Evolutionary conservation across 2,797 vertebrate genomes (phyloP), one percentile per base, ranked within the genome.

Genomic region (Anolis apletophallus): DNA sequence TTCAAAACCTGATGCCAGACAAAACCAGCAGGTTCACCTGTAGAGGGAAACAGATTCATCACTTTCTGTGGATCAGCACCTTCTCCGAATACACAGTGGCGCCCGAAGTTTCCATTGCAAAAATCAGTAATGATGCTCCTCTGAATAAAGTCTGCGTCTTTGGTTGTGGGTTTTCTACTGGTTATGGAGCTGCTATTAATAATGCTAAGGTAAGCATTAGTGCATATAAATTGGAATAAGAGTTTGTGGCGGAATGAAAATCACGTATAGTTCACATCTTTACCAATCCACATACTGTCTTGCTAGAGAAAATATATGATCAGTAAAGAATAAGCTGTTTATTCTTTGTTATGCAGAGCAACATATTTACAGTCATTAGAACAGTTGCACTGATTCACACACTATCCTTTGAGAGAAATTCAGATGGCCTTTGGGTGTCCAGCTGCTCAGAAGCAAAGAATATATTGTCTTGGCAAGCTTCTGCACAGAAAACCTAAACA

Each of bases 11-110:
- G 82, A 92, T 97, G 95, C 93, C 94, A 0, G 96, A 97, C 85
- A 93, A 93, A 85, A 96, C 95, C 57, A 95, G 92, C 71, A 94
- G 96, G 19, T 96, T 97, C 87, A 92, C 96, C 17, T 98, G 97
- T 92, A 97, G 89, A 90, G 97, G 97, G n/a, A 96, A 97, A 84
- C 86, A 89, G 80, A 52, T 97, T 85, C 85, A 96, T 77, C 96
- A 97, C 76, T 97, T 97, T 76, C 0, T 97, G 21, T 96, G 96
- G 86, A 54, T 90, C 83, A 96, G 97, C 90, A 94, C 96, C 7
- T 98, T 98, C 91, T 92, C 95, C 40, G 97, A 97, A 88, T 97
- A 97, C 91, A 97, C 96, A 0, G 97, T 97, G 8, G 85, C 97
- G 12, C 92, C 95, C 0, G 96, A 97, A 7, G 87, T 36, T 0